phyloP scores from a whole-genome alignment of 2,888 invertebrate species.

The Luffia ferchaultella region DNA sequence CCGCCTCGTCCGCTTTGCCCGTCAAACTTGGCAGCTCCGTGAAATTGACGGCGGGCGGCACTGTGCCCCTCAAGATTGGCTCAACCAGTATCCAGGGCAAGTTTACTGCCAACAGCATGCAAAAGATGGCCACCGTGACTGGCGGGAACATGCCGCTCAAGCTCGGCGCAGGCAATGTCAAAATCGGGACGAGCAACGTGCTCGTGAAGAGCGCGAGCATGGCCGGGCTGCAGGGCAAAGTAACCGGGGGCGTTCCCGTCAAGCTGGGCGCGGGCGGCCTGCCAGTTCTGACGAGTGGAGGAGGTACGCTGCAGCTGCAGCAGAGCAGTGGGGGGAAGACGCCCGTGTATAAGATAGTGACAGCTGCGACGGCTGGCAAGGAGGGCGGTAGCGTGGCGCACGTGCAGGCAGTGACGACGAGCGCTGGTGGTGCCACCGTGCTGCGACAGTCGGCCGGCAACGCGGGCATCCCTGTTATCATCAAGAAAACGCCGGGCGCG shows the following conservation, averaged over 20 bases:
- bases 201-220: conserved; percentile 52
- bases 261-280: conserved; percentile 45
- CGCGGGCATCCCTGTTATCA: conserved; percentile 75
- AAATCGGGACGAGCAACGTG: conserved; percentile 54
- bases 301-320: conserved; percentile 17
- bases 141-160: conserved; percentile 37
- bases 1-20: conserved; percentile 29
- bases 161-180: conserved; percentile 50
- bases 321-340: conserved; percentile 40
- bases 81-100: conserved; percentile 49
- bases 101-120: conserved; percentile 35
- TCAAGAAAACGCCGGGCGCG: conserved; percentile 69
- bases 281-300: conserved; percentile 39
- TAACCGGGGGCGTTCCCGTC: conserved; percentile 43
- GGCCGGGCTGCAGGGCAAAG: conserved; percentile 35
- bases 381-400: conserved; percentile 11
- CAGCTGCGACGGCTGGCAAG: conserved; percentile 42
- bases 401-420: conserved; percentile 27
- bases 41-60: conserved; percentile 9
- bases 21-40: conserved; percentile 42
- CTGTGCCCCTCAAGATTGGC: conserved; percentile 48
- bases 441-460: conserved; percentile 54
- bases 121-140: conserved; percentile 32
- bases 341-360: conserved; percentile 59
- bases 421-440: conserved; percentile 44